Percentiles rank a stretch among this genome's conserved stretches.
Evolutionary conservation across 1,140 invertebrate species (phyloP).

Genomic region (Ridgeia piscesae): DNA sequence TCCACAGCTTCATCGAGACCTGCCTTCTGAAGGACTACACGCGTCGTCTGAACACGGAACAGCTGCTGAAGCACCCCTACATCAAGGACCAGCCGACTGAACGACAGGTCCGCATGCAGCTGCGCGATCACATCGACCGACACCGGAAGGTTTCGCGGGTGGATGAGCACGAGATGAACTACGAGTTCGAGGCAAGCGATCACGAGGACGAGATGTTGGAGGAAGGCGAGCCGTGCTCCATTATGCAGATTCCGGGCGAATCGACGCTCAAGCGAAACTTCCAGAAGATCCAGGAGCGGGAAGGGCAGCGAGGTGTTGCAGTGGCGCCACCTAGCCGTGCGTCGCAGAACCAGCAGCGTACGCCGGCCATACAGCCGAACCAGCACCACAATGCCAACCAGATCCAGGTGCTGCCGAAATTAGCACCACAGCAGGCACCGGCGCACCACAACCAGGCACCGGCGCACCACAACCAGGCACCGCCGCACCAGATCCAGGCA

Average conservation of each 20-base stretch:
- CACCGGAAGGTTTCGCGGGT: slow-evolving; percentile 50
- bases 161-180: slow-evolving; percentile 55
- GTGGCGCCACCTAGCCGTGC: not conserved
- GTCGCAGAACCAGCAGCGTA: not conserved
- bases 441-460: not conserved
- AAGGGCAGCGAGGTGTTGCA: slow-evolving; percentile 36
- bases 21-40: slow-evolving; percentile 97
- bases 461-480: too few relatives aligned
- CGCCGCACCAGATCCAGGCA: too few relatives aligned
- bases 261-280: slow-evolving; percentile 66
- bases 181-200: slow-evolving; percentile 56
- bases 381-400: not conserved
- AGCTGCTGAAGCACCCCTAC: slow-evolving; percentile 95
- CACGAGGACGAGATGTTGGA: slow-evolving; percentile 54
- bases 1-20: slow-evolving; percentile 75
- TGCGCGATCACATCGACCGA: slow-evolving; percentile 98
- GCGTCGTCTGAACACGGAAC: slow-evolving; percentile 96
- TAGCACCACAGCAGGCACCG: not conserved
- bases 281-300: slow-evolving; percentile 84
- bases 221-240: slow-evolving; percentile 48
- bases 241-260: slow-evolving; percentile 57
- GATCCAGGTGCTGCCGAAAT: slow-evolving; percentile 1
- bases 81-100: slow-evolving; percentile 98
- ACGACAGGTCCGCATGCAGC: slow-evolving; percentile 93
- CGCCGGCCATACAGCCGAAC: slow-evolving; percentile 14